A percentile compares a stretch with the other conserved stretches of the same genome.
Conservation (phyloP, 2,797 vertebrate genomes). For the Brachymystax lenok region DNA sequence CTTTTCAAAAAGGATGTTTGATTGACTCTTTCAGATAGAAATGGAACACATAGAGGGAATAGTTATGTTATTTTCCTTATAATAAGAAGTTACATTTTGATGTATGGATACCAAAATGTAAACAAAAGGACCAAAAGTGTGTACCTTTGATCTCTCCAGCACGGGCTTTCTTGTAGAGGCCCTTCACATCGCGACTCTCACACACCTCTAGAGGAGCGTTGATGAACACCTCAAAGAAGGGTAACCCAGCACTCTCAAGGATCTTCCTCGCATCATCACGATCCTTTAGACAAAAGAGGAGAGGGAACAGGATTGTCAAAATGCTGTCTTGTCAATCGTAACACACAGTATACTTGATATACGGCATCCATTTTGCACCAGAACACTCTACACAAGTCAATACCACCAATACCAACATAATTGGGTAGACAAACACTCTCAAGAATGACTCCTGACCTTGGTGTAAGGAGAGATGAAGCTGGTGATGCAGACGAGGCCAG, state of each 20-base stretch:
- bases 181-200: constrained; percentile 95
- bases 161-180: constrained; percentile 95
- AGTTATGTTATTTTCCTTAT: not conserved
- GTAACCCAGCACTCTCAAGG: constrained; percentile 81
- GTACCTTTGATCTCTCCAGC: constrained; percentile 98
- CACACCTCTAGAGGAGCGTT: constrained; percentile 93
- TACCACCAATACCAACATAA: not conserved
- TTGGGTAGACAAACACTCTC: not conserved
- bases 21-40: not conserved
- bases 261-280: constrained; percentile 88
- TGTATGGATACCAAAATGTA: not conserved
- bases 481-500: constrained; percentile 93
- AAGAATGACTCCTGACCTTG: constrained; percentile 62
- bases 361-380: not conserved
- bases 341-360: not conserved
- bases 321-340: not conserved
- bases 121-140: not conserved
- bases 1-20: not conserved
- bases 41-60: not conserved
- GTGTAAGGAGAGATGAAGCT: constrained; percentile 96
- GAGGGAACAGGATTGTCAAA: not conserved
- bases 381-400: constrained; percentile 3
- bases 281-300: constrained; percentile 74
- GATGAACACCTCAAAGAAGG: constrained; percentile 95
- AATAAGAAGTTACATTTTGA: not conserved